Evolutionary conservation across 2,113 vertebrate genomes (phyloP).

Genomic region (Callionymus lyra): DNA sequence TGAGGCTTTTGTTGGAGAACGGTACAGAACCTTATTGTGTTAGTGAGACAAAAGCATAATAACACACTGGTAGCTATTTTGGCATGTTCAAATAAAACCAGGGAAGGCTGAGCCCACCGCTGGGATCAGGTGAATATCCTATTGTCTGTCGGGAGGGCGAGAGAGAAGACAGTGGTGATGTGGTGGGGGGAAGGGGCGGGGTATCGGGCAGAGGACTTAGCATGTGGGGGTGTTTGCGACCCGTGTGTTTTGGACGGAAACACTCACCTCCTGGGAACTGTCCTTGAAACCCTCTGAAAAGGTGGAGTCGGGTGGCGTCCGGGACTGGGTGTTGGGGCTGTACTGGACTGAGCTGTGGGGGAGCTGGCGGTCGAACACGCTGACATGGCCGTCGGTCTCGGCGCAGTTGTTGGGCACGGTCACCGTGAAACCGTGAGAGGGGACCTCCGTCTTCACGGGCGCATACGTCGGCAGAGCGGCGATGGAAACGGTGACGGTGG

Average conservation of each 20-base stretch:
- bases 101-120: conserved; percentile 61
- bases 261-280: conserved; percentile 80
- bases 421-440: conserved; percentile 78
- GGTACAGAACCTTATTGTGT: conserved; percentile 76
- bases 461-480: conserved; percentile 79
- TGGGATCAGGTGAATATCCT: conserved; percentile 61
- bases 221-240: not conserved
- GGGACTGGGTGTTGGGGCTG: conserved; percentile 76
- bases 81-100: conserved; percentile 72
- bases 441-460: conserved; percentile 82
- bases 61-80: conserved; percentile 72
- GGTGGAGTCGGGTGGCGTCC: conserved; percentile 87
- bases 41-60: conserved; percentile 74
- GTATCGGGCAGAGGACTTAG: conserved; percentile 13
- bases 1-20: conserved; percentile 68
- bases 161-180: conserved; percentile 14
- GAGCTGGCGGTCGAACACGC: conserved; percentile 80
- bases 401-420: conserved; percentile 77
- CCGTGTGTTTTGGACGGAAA: conserved; percentile 27
- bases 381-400: conserved; percentile 65
- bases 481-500: conserved; percentile 89
- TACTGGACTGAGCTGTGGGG: conserved; percentile 72
- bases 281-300: conserved; percentile 94
- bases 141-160: conserved; percentile 57
- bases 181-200: conserved; percentile 9